Evolutionary conservation across 1,140 invertebrate genomes (phyloP).

Genomic region (Aphelenchoides besseyi): DNA sequence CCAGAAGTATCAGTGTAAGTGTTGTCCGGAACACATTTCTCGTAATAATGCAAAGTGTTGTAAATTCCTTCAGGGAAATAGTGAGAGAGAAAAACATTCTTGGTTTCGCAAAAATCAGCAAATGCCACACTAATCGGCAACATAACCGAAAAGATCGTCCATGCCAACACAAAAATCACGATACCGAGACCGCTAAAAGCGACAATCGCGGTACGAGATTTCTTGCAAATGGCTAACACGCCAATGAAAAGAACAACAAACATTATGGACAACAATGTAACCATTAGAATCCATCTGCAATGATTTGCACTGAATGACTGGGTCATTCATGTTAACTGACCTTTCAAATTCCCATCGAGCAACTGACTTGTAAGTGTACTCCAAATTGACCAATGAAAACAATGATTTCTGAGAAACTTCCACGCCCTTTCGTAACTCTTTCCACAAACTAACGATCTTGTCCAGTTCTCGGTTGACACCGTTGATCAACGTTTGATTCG

Average conservation of each 20-base stretch:
- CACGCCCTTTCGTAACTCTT: slow-evolving; percentile 15
- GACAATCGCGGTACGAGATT: slow-evolving; percentile 38
- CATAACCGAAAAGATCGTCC: slow-evolving; percentile 43
- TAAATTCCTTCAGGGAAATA: slow-evolving; percentile 35
- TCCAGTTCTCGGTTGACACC: slow-evolving; percentile 19
- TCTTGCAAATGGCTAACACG: slow-evolving; percentile 43
- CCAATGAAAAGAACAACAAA: slow-evolving; percentile 42
- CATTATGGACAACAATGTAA: slow-evolving; percentile 40
- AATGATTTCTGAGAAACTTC: slow-evolving; percentile 9
- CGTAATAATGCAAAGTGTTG: slow-evolving; percentile 35
- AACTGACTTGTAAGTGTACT: slow-evolving; percentile 19
- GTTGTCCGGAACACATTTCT: slow-evolving; percentile 20
- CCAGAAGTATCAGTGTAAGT: slow-evolving; percentile 23
- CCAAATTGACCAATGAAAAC: slow-evolving; percentile 12
- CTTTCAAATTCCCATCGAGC: slow-evolving; percentile 27
- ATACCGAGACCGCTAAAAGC: slow-evolving; percentile 42
- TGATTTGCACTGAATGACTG: neutral
- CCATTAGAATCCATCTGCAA: slow-evolving; percentile 44
- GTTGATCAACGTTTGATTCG: slow-evolving; percentile 16
- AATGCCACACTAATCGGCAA: slow-evolving; percentile 43
- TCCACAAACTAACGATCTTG: slow-evolving; percentile 10
- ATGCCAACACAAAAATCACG: slow-evolving; percentile 45
- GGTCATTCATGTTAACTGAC: neutral
- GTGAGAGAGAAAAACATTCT: slow-evolving; percentile 24
- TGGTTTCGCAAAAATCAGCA: slow-evolving; percentile 36